Evolutionary conservation across 2,888 invertebrate genomes (phyloP), one percentile per base, ranked within the genome.

Genomic region (Steromphala cineraria): DNA sequence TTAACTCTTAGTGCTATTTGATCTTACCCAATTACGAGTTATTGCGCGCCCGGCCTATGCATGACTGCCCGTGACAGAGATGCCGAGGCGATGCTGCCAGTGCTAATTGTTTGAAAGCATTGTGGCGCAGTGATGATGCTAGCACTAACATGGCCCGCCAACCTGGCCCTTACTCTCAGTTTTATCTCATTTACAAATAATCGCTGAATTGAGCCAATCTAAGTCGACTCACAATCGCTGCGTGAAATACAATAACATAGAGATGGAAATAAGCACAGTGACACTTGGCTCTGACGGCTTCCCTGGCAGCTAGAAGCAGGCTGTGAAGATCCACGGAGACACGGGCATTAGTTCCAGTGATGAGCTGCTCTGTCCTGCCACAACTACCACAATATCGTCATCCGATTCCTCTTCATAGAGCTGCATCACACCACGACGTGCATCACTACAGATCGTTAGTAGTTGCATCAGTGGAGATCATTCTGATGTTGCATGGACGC

Each of bases 21-120:
- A 71, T 71, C 71, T 71, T 28, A 31, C 19, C 71, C 71, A 71
- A 71, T 71, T 71, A 71, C 36, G 36, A 36, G 19, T 71, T 71
- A 71, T 71, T 71, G 71, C 71, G 71, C 71, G 31, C 71, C 71
- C 36, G 71, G 19, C n/a, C 71, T 17, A 71, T 71, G 71, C n/a
- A 28, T 71, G 71, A 71, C 71, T 40, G 36, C n/a, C 71, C 4
- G 31, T 71, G 71, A 71, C 71, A 71, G 71, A 10, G 19, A 19
- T 31, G 36, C 71, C 36, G 71, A 71, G 36, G 40, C 71, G 36
- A 71, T 36, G 19, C 71, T n/a, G 71, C 71, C 15, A n/a, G 2
- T 15, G 71, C 71, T 71, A 71, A 71, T 71, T 71, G 71, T 71
- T 71, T 71, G 71, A 71, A 71, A 71, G 71, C 71, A 71, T 71